These are phyloP conservation scores for Furcula furcula DNA, from an alignment of 2,888 invertebrate genomes.

Conservation along the genomic window DNA sequence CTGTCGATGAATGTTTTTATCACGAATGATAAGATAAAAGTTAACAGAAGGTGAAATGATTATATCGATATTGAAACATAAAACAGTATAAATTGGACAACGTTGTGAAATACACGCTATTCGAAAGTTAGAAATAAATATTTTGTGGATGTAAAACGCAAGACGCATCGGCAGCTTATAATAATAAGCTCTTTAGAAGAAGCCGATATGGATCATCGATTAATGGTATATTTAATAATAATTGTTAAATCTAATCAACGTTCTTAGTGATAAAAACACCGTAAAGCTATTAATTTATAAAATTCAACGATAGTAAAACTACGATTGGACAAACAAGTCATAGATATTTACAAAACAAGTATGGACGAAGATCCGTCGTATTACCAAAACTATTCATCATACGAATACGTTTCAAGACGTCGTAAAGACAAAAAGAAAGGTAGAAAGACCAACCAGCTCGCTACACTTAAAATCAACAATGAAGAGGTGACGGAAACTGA, in stretches of 20 bases:
- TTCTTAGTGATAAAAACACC: too few relatives aligned
- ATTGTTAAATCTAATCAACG: too few relatives aligned
- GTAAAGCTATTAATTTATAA: conserved; percentile 1
- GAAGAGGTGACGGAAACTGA: conserved; percentile 18
- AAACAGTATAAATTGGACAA: not conserved
- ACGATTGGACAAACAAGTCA: not conserved
- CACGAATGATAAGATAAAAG: conserved; percentile 28
- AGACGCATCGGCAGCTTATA: too few relatives aligned
- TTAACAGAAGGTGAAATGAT: conserved; percentile 17
- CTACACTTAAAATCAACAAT: conserved; percentile 4
- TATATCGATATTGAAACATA: conserved; percentile 14
- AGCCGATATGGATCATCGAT: too few relatives aligned
- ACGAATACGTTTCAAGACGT: conserved; percentile 14
- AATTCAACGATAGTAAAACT: not conserved
- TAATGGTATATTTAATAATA: too few relatives aligned
- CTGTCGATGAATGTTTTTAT: conserved; percentile 20
- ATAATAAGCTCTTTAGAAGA: too few relatives aligned
- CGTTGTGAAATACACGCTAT: not conserved
- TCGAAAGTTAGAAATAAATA: too few relatives aligned
- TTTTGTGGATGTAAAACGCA: too few relatives aligned
- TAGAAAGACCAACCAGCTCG: conserved; percentile 3
- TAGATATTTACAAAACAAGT: not conserved
- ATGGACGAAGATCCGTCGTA: conserved; percentile 14
- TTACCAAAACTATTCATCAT: conserved; percentile 12
- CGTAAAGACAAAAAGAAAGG: conserved; percentile 18